Evolutionary conservation across 2,888 invertebrate species (phyloP).

Genomic region (Chamaedrilus cognettii): DNA sequence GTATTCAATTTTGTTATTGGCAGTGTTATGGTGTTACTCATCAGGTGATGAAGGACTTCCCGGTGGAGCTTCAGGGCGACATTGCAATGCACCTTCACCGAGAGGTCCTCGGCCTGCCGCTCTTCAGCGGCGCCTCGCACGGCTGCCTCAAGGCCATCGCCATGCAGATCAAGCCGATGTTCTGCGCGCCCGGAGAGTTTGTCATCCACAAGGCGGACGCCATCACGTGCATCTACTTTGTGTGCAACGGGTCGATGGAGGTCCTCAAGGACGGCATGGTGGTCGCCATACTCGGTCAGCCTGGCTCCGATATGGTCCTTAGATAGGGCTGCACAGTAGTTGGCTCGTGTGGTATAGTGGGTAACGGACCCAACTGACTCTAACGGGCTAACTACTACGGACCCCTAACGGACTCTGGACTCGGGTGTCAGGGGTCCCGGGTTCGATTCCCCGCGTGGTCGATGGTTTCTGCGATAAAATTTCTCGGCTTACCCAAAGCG

Average conservation of each 20-base stretch:
- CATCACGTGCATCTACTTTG: constrained; percentile 88
- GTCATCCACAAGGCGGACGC: constrained; percentile 94
- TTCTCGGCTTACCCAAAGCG: too few species aligned
- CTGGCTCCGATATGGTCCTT: too few species aligned
- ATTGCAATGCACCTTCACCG: constrained; percentile 94
- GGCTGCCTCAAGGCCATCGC: constrained; percentile 92
- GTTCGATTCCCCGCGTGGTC: too few species aligned
- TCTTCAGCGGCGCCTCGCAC: constrained; percentile 92
- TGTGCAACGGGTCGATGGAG: constrained; percentile 97
- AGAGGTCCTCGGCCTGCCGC: constrained; percentile 89
- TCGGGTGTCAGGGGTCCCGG: too few species aligned
- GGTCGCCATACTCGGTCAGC: constrained; percentile 95
- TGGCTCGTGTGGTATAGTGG: too few species aligned
- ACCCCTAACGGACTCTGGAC: too few species aligned
- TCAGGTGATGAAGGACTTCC: constrained; percentile 94
- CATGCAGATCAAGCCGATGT: constrained; percentile 72
- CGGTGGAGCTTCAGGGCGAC: constrained; percentile 92
- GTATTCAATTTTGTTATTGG: not conserved
- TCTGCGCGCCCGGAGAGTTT: constrained; percentile 95
- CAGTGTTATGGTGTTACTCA: not conserved
- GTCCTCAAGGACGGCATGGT: constrained; percentile 96
- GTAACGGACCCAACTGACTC: too few species aligned
- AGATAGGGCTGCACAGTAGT: too few species aligned
- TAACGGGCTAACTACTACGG: too few species aligned
- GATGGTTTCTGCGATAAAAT: too few species aligned